Base-by-base conservation (phyloP, 2,797 vertebrate genomes). In the Sandelia bainsii region DNA sequence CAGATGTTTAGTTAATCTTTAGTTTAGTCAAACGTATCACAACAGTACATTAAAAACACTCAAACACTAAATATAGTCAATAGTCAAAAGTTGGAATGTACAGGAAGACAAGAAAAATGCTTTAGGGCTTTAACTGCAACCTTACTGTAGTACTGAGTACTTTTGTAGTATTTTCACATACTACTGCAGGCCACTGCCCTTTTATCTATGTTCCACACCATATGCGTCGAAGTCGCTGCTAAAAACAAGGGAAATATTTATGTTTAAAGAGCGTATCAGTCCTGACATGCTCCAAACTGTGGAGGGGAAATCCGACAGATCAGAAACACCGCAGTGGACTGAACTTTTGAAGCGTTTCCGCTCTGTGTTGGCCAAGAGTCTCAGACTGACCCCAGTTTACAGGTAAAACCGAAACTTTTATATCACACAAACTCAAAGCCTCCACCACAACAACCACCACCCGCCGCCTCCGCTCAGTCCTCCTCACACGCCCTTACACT, bases 391-490 rank as follows among this genome's bases (percentile, higher is more conserved):
- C 13, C 22, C 23, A 2, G 11, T 23, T 39, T 8, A 45, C 5
- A 22, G 12, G 22, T 14, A 3, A 6, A 10, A 34, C 6, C 4
- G 16, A 23, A 13, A 3, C 5, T 23, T 46, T 19, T 0, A 34
- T 68, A 54, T 52, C 34, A 22, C 51, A 48, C 1, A 39, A 16
- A 74, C 70, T 78, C 42, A 4, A 3, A 32, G 6, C n/a, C 34
- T 66, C 32, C 20, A 13, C 6, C 19, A 8, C 39, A 4, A 5
- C 29, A 6, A 32, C 29, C 7, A n/a, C 19, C 37, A 1, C 19
- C 45, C 54, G 16, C 42, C 34, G 23, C 40, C 58, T 12, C 62
- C 20, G 17, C 56, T 25, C 19, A 0, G n/a, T 0, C 29, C 29
- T 3, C 50, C 44, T 17, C 53, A 22, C 19, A 10, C 39, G 29